Evolutionary conservation across 2,113 vertebrate genomes (phyloP), one percentile per base, ranked within the genome.

Genomic region (Gambusia affinis): DNA sequence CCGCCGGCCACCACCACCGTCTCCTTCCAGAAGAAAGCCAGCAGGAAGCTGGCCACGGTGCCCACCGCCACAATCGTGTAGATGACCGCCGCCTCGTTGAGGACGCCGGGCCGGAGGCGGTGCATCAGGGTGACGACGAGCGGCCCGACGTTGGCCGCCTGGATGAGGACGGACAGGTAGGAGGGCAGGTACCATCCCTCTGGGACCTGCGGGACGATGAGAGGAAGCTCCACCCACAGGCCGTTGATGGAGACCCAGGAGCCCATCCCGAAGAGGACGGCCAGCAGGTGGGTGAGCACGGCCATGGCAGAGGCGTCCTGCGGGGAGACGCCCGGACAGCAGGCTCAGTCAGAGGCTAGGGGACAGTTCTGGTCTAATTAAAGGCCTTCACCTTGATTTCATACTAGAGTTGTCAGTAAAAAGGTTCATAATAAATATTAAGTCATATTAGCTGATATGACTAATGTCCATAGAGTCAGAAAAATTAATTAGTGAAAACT

Each of bases 211-310:
- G 95, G 92, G 31, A 96, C 95, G 0, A 96, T 69, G 6, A 96
- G 85, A 1, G 96, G 96, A 30, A 96, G 85, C 87, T 96, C 95
- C 76, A 96, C 96, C 95, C 94, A 96, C 12, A 96, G 77, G 0
- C 95, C 95, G 3, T 95, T 96, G 85, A 96, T 95, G 82, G 96
- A 95, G 47, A 96, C 93, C 96, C 95, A 96, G 81, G 96, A 96
- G n/a, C 95, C 95, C 61, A 93, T 92, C 11, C 96, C 96, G 12
- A 96, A 91, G 61, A 96, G 88, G 79, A 91, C 89, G 24, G 92
- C 91, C 89, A 96, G 64, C 51, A 94, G n/a, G 74, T 96, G 96
- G 27, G 94, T 91, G 54, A 93, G 44, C 2, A 93, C 60, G 0
- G 93, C 92, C 94, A 95, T 96, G 70, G 0, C 70, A 28, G 17